Evolutionary conservation across 1,140 invertebrate species (phyloP), one percentile per base, ranked within the genome.

Genomic region (Neodiprion pinetum): DNA sequence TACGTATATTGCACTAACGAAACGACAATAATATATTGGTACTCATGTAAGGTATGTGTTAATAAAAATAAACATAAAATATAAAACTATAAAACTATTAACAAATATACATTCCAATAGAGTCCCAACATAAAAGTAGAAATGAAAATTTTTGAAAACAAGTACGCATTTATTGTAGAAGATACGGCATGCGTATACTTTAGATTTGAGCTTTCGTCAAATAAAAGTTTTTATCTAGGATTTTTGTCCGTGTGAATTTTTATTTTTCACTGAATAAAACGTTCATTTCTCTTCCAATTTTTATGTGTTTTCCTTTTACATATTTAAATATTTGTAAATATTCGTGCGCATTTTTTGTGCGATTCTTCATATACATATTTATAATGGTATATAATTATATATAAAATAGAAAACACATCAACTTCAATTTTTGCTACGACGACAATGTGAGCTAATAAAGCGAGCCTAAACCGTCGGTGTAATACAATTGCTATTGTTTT

Each of bases 71-170:
- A 79, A 80, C 77, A 79, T 71, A 76, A 80, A 73, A 79, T 83
- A 85, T 82, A 82, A 85, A 85, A 82, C 83, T 83, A 82, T 80
- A 85, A 86, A 86, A 80, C 78, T 86, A 87, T 87, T 79, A 87
- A 88, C 85, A 87, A 87, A 84, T 87, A 76, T 88, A 88, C 84
- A 88, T 73, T 70, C 71, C 49, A 65, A 71, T 77, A 75, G 75
- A 78, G 76, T 80, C 14, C 71, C n/a, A 17, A 61, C 7, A 61
- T 61, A 61, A 61, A 61, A 61, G n/a, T 7, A 61, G 53, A 61
- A 61, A 8, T 14, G 5, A 61, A 61, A 14, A 61, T 61, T 7
- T 61, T 61, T 61, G 53, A 9, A 14, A 8, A 61, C 4, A 61
- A 61, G 11, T 14, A 61, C n/a, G 11, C 11, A 12, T 61, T 61